These are phyloP conservation scores for Gallinago jamesoni DNA, from an alignment of 2,113 vertebrate genomes.

Conservation along the genomic window DNA sequence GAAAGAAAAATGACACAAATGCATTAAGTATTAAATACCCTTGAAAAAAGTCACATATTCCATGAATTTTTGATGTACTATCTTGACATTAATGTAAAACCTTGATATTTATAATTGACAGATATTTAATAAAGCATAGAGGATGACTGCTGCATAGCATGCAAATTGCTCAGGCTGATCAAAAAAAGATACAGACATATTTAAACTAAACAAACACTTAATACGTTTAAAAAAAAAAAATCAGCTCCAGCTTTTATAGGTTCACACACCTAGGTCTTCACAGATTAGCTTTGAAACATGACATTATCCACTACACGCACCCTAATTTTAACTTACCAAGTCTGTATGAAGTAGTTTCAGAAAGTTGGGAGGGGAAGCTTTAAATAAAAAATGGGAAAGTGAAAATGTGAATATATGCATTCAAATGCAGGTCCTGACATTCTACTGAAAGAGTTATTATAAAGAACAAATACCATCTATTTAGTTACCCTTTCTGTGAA, in stretches of 20 bases:
- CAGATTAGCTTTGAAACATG: conserved; percentile 48
- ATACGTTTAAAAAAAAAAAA: conserved; percentile 2
- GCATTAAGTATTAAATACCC: conserved; percentile 88
- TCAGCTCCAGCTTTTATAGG: conserved; percentile 51
- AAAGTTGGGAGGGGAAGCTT: conserved; percentile 55
- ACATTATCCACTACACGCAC: conserved; percentile 19
- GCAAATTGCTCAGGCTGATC: conserved; percentile 72
- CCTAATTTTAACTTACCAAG: conserved; percentile 44
- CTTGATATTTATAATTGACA: conserved; percentile 88
- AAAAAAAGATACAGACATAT: conserved; percentile 65
- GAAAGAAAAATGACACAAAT: conserved; percentile 86
- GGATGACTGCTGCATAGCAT: conserved; percentile 72
- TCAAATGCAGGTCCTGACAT: conserved; percentile 36
- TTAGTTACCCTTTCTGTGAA: conserved; percentile 65
- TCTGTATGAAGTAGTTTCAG: conserved; percentile 32
- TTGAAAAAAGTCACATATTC: conserved; percentile 84
- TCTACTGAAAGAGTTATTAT: conserved; percentile 53
- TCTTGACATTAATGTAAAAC: conserved; percentile 90
- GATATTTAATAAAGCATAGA: conserved; percentile 84
- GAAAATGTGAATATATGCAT: conserved; percentile 44
- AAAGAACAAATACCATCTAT: conserved; percentile 63
- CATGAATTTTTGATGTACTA: conserved; percentile 90
- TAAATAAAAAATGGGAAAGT: conserved; percentile 59
- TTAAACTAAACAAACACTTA: conserved; percentile 72
- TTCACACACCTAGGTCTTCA: conserved; percentile 48